Conservation (phyloP, 2,888 invertebrate species). For the Melanchra persicariae region DNA sequence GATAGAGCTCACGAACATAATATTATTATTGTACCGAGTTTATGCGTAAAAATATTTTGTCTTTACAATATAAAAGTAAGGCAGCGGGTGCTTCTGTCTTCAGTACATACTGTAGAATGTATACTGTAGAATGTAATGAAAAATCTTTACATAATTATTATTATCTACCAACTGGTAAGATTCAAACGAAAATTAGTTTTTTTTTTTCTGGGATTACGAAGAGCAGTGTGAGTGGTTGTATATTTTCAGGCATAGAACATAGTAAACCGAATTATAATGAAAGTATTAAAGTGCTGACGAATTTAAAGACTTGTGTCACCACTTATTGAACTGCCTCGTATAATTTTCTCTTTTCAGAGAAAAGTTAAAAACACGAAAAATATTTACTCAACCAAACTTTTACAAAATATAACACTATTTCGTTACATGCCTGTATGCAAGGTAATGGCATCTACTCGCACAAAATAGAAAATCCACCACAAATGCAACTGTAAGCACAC, state of each 20-base stretch:
- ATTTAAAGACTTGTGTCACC: too few relatives aligned
- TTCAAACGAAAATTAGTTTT: background rate
- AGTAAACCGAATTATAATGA: too few relatives aligned
- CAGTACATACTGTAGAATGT: background rate
- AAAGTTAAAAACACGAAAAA: background rate
- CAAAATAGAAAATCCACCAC: constrained; percentile 27
- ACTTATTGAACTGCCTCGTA: too few relatives aligned
- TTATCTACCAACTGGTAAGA: background rate
- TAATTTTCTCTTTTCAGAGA: background rate
- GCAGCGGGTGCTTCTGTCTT: background rate
- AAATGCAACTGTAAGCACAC: constrained; percentile 35
- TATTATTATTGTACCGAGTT: background rate
- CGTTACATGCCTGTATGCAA: background rate
- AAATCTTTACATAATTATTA: background rate
- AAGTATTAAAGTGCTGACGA: too few relatives aligned
- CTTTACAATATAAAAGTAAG: background rate
- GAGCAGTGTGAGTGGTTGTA: too few relatives aligned
- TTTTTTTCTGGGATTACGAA: too few relatives aligned
- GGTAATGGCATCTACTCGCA: constrained; percentile 4
- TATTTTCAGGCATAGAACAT: too few relatives aligned
- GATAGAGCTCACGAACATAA: constrained; percentile 22
- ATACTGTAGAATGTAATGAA: background rate
- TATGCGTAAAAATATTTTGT: background rate
- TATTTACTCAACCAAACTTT: background rate
- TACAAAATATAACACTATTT: background rate